Percentiles rank a stretch among this genome's conserved stretches.
These are phyloP conservation scores for Morpho achilles DNA, from an alignment of 2,888 invertebrate species.

Conservation along the genomic window DNA sequence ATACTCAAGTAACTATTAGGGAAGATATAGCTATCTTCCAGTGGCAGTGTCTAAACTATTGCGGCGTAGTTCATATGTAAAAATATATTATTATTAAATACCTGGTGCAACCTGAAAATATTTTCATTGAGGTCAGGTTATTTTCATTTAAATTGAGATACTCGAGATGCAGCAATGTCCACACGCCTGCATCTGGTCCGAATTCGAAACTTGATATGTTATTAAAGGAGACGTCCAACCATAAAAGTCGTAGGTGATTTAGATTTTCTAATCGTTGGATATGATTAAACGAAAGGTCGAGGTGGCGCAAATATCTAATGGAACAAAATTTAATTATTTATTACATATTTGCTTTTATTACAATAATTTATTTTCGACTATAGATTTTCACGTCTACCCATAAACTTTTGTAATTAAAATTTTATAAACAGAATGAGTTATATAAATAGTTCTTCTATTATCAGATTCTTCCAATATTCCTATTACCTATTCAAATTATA, in stretches of 20 bases:
- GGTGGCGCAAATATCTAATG: slow-evolving; percentile 73
- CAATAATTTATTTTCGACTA: too few species aligned
- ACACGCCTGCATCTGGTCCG: slow-evolving; percentile 57
- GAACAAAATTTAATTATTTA: neutral
- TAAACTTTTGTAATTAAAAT: too few species aligned
- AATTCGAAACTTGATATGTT: slow-evolving; percentile 70
- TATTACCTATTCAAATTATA: too few species aligned
- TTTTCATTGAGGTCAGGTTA: slow-evolving; percentile 69
- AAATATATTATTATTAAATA: slow-evolving; percentile 23
- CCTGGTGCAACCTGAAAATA: slow-evolving; percentile 71
- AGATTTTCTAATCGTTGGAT: slow-evolving; percentile 79
- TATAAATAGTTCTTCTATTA: too few species aligned
- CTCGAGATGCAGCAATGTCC: slow-evolving; percentile 72
- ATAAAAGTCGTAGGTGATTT: slow-evolving; percentile 69
- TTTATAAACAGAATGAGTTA: too few species aligned
- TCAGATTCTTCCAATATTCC: too few species aligned
- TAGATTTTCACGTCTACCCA: too few species aligned
- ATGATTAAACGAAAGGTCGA: slow-evolving; percentile 80
- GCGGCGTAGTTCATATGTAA: neutral
- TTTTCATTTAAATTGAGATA: slow-evolving; percentile 77
- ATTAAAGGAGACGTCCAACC: slow-evolving; percentile 78
- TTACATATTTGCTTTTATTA: too few species aligned
- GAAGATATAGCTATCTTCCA: too few species aligned
- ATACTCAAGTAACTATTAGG: too few species aligned
- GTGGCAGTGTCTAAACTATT: neutral